Percentiles rank a stretch among this genome's conserved stretches.
Conservation (phyloP, 1,140 invertebrate species). For the Zaprionus camerounensis region DNA sequence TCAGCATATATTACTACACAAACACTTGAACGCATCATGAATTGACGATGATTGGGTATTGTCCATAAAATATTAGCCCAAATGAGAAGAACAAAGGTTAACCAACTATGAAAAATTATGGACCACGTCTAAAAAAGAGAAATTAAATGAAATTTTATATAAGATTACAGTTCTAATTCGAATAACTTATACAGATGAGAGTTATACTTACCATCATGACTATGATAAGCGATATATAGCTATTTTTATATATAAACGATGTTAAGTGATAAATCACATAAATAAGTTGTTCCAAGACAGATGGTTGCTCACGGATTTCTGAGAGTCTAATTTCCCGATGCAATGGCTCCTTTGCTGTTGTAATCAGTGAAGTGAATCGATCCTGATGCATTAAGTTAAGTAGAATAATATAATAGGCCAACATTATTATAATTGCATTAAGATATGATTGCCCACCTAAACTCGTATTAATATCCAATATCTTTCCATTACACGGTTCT, state of each 20-base stretch:
- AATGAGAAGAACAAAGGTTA: conserved; percentile 96
- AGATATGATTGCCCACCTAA: conserved; percentile 89
- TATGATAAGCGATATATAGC: conserved; percentile 94
- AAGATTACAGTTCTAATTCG: background rate
- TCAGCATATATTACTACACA: conserved; percentile 95
- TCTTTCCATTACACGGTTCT: conserved; percentile 86
- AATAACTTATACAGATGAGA: background rate
- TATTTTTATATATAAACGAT: conserved; percentile 90
- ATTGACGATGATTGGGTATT: conserved; percentile 94
- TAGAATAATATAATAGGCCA: conserved; percentile 89
- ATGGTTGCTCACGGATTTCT: conserved; percentile 50
- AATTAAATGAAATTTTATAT: background rate
- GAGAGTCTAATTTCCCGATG: background rate
- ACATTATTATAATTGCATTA: conserved; percentile 89
- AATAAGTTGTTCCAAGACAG: conserved; percentile 87
- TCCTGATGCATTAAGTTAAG: conserved; percentile 88
- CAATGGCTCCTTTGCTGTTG: conserved; percentile 13
- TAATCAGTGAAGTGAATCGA: conserved; percentile 84
- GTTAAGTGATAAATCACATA: conserved; percentile 88
- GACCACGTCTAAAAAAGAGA: conserved; percentile 91
- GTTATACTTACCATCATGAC: conserved; percentile 93
- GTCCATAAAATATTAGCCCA: conserved; percentile 98
- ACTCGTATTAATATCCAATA: conserved; percentile 69
- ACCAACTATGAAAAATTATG: conserved; percentile 98
- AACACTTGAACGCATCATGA: conserved; percentile 95